Conservation (phyloP, 2,888 invertebrate species). For the Meganola albula region DNA sequence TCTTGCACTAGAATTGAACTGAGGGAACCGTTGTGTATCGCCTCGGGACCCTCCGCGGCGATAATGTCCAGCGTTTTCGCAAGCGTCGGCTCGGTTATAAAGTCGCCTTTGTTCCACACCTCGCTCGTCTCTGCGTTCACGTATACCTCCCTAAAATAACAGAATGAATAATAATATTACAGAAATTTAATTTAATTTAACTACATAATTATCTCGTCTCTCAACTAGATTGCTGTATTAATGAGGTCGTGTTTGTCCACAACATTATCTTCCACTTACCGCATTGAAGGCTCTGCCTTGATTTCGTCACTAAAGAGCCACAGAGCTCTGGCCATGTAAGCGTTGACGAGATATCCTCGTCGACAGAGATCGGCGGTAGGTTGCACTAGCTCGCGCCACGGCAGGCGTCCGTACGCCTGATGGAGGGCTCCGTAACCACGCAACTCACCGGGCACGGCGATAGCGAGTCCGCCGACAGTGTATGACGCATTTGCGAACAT, state of each 20-base stretch:
- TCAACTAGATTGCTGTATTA: no score
- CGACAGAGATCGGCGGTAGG: constrained; percentile 87
- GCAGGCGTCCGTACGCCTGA: constrained; percentile 83
- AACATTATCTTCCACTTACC: no score
- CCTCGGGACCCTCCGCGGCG: constrained; percentile 81
- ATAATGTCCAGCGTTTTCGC: constrained; percentile 84
- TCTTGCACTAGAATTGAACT: constrained; percentile 82
- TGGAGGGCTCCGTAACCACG: constrained; percentile 89
- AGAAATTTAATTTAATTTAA: no score
- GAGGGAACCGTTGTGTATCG: constrained; percentile 86
- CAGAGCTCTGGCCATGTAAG: constrained; percentile 80
- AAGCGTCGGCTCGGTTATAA: constrained; percentile 79
- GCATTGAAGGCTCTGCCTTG: constrained; percentile 77
- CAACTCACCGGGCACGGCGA: constrained; percentile 94
- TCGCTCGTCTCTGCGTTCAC: constrained; percentile 79
- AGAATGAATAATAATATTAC: no score
- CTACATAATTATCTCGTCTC: no score
- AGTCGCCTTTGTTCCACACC: constrained; percentile 80
- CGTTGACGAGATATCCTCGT: constrained; percentile 83
- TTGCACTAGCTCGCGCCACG: constrained; percentile 87
- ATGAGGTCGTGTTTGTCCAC: no score
- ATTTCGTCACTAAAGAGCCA: constrained; percentile 68
- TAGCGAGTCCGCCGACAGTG: constrained; percentile 80
- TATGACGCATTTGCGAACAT: constrained; percentile 81
- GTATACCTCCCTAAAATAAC: constrained; percentile 67